Evolutionary conservation across 1,140 invertebrate species (phyloP).

Genomic region (Dendrolimus kikuchii): DNA sequence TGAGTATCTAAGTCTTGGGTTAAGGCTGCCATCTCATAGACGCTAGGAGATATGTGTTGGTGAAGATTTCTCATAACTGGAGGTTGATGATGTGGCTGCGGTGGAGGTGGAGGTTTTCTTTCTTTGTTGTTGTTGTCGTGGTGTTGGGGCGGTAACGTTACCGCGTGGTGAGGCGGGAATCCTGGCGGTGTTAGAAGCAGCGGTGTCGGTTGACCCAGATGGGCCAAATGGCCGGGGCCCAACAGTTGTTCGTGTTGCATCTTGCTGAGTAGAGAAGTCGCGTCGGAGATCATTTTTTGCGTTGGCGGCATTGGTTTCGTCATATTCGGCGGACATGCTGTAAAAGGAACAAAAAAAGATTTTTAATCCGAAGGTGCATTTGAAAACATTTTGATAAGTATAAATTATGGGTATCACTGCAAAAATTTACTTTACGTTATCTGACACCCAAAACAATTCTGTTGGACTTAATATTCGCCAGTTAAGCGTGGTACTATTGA

Average conservation of each 20-base stretch:
- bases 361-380: neutral
- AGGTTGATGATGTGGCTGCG: conserved; percentile 75
- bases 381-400: too few relatives aligned
- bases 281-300: conserved; percentile 81
- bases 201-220: conserved; percentile 73
- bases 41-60: conserved; percentile 87
- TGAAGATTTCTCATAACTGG: conserved; percentile 80
- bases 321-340: conserved; percentile 81
- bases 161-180: conserved; percentile 76
- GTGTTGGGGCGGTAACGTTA: conserved; percentile 71
- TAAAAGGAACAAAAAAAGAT: conserved; percentile 27
- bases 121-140: conserved; percentile 73
- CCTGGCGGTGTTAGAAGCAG: conserved; percentile 77
- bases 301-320: conserved; percentile 84
- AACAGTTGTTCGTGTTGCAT: conserved; percentile 80
- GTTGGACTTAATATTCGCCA: too few relatives aligned
- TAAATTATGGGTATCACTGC: too few relatives aligned
- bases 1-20: conserved; percentile 98
- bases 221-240: conserved; percentile 60
- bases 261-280: conserved; percentile 80
- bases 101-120: conserved; percentile 72
- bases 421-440: too few relatives aligned
- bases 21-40: conserved; percentile 96
- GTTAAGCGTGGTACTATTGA: too few relatives aligned
- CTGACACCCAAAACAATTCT: too few relatives aligned